Conservation (phyloP, 2,797 vertebrate genomes). For the Rhincodon typus region DNA sequence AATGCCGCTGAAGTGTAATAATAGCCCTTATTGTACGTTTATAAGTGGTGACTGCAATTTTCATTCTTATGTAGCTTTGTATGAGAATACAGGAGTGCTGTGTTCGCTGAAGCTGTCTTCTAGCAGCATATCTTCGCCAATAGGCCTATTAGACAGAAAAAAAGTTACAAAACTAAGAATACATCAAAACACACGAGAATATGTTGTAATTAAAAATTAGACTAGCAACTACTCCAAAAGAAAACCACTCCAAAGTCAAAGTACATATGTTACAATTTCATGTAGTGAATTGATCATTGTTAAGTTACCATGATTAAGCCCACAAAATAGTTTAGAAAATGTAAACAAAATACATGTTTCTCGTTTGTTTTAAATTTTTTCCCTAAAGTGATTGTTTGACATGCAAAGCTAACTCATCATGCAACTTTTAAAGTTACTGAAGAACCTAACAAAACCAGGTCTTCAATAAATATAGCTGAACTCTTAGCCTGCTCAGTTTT, state of each 20-base stretch:
- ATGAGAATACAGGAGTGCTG: conserved; percentile 57
- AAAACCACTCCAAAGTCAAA: background rate
- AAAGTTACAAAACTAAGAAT: background rate
- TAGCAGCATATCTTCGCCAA: conserved; percentile 65
- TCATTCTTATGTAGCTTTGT: conserved; percentile 74
- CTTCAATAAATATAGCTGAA: background rate
- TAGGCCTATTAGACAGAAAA: conserved; percentile 54
- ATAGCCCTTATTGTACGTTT: conserved; percentile 54
- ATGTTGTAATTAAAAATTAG: background rate
- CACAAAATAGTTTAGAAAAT: background rate
- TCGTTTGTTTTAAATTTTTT: background rate
- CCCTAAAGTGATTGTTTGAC: background rate
- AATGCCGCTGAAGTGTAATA: conserved; percentile 61
- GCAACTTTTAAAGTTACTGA: background rate
- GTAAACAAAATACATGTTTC: background rate
- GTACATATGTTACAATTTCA: background rate
- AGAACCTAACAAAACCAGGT: background rate
- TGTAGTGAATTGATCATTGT: background rate
- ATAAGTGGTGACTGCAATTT: conserved; percentile 56
- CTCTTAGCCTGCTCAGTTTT: background rate
- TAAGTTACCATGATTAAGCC: background rate
- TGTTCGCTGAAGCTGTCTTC: conserved; percentile 58
- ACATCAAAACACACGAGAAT: conserved; percentile 17
- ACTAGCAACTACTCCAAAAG: background rate
- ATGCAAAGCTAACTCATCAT: background rate